Conservation (phyloP, 37 sponge, comb jelly and placozoan genomes). For the Bolinopsis microptera region DNA sequence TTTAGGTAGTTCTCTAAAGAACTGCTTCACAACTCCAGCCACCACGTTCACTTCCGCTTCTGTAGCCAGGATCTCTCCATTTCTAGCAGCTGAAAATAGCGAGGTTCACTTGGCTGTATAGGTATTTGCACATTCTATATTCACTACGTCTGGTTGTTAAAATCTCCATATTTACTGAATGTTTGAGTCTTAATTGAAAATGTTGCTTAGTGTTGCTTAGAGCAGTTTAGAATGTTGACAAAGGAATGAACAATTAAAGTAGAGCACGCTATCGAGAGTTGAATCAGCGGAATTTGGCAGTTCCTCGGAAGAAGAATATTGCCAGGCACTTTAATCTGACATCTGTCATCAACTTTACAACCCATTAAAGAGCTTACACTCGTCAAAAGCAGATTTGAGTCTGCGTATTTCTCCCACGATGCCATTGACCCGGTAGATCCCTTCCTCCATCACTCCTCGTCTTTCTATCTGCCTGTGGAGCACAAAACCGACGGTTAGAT, state of each 20-base stretch:
- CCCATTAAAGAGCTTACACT: not conserved
- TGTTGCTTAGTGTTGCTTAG: no score
- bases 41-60: slow-evolving; percentile 64
- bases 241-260: no score
- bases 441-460: slow-evolving; percentile 48
- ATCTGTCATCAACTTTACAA: not conserved
- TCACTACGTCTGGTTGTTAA: no score
- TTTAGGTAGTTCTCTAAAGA: slow-evolving; percentile 60
- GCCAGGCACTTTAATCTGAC: not conserved
- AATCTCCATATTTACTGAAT: no score
- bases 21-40: slow-evolving; percentile 58
- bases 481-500: no score
- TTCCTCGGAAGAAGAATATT: not conserved
- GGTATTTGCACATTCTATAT: no score
- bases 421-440: slow-evolving; percentile 43
- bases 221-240: not conserved
- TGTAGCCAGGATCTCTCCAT: slow-evolving; percentile 24
- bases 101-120: no score
- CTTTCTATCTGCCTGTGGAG: slow-evolving; percentile 27
- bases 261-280: no score
- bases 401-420: not conserved
- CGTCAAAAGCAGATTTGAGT: slow-evolving; percentile 60
- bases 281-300: not conserved
- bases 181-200: no score
- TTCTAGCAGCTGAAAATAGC: not conserved